phyloP scores from a whole-genome alignment of 2,888 invertebrate species.

The Gisinianus flammeolus region DNA sequence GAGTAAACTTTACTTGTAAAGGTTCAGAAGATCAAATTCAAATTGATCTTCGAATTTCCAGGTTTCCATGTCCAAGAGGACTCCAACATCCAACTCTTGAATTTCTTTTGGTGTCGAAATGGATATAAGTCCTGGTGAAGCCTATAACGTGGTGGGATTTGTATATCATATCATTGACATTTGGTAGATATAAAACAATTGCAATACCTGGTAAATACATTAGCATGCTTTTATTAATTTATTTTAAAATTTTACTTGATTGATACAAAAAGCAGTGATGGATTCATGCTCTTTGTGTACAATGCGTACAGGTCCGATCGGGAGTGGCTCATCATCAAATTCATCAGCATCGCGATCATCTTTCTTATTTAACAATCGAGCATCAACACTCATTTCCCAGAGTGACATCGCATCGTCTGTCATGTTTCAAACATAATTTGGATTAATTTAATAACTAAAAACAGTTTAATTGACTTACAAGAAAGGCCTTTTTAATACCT shows the following conservation, averaged over 20 bases:
- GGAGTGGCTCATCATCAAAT: constrained; percentile 55
- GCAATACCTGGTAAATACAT: background rate
- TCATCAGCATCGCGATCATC: constrained; percentile 44
- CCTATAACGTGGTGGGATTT: constrained; percentile 63
- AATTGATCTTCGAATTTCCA: constrained; percentile 95
- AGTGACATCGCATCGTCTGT: constrained; percentile 62
- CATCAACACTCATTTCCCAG: constrained; percentile 60
- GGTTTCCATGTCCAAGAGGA: constrained; percentile 84
- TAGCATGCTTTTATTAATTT: background rate
- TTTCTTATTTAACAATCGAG: constrained; percentile 39
- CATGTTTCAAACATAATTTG: background rate
- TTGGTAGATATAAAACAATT: background rate
- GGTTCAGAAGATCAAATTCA: constrained; percentile 90
- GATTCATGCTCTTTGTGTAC: constrained; percentile 99
- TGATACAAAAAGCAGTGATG: constrained; percentile 95
- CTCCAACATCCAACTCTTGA: constrained; percentile 95
- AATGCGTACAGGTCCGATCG: constrained; percentile 78
- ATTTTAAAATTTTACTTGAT: constrained; percentile 71
- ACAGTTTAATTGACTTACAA: background rate
- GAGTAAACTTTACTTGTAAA: constrained; percentile 66
- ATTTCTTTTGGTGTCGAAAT: constrained; percentile 95
- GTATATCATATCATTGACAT: background rate
- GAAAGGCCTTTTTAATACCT: constrained; percentile 2
- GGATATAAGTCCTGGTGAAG: constrained; percentile 81
- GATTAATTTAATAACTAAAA: background rate